A percentile compares a stretch with the other conserved stretches of the same genome.
Conservation (phyloP, 2,797 vertebrate species). For the Hephaestus fuliginosus region DNA sequence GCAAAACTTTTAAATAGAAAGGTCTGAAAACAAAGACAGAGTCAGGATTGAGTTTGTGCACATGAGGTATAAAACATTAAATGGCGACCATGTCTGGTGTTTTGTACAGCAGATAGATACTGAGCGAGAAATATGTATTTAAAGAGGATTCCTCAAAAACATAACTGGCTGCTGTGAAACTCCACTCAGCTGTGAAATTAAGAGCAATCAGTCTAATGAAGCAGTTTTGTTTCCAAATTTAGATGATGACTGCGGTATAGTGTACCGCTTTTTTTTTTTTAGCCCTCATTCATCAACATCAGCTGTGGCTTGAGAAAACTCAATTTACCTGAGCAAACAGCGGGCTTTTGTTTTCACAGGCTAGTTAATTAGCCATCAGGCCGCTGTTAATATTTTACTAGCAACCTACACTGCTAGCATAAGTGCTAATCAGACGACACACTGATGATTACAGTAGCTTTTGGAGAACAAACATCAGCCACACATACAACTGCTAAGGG, state of each 20-base stretch:
- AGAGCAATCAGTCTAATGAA: slow-evolving; percentile 39
- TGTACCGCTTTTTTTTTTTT: neutral
- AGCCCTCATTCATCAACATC: neutral
- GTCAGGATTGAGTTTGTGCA: neutral
- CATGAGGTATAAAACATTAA: neutral
- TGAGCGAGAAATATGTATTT: neutral
- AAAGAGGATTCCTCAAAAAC: slow-evolving; percentile 14
- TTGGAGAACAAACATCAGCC: neutral
- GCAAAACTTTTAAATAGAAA: neutral
- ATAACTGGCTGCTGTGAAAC: slow-evolving; percentile 11
- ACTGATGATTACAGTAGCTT: neutral
- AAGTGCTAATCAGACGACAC: neutral
- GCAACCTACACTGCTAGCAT: neutral
- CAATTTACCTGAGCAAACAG: neutral
- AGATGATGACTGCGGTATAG: neutral
- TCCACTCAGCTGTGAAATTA: slow-evolving; percentile 53
- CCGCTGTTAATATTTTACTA: neutral
- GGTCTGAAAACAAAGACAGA: neutral
- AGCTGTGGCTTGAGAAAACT: neutral
- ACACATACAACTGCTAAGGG: neutral
- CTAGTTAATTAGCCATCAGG: slow-evolving; percentile 1
- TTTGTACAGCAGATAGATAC: neutral
- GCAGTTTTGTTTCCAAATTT: slow-evolving; percentile 15
- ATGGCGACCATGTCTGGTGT: neutral
- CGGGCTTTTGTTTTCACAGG: neutral